A percentile compares a stretch with the other conserved stretches of the same genome.
Conservation (phyloP, 2,113 vertebrate genomes). For the Mesitornis unicolor region DNA sequence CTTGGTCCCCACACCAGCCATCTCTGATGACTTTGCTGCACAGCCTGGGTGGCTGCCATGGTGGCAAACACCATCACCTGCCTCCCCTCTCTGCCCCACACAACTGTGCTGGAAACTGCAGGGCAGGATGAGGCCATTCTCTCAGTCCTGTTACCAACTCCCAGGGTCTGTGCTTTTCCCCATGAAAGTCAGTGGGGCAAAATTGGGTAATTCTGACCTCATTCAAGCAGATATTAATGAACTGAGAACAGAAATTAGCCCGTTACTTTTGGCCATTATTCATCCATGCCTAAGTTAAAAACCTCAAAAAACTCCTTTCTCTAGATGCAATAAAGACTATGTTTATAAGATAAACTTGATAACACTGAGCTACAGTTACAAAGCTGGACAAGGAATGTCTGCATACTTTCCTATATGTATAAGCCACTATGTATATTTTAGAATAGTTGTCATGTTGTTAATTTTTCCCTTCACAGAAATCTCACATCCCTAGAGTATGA, state of each 20-base stretch:
- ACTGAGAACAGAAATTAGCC: not conserved
- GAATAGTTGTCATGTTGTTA: not conserved
- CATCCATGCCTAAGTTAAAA: not conserved
- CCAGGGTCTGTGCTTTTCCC: not conserved
- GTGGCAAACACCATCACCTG: no score
- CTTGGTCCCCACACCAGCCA: rapidly evolving
- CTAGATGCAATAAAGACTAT: not conserved
- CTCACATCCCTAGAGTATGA: not conserved
- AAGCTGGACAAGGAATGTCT: not conserved
- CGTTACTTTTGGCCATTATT: not conserved
- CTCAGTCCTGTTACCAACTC: not conserved
- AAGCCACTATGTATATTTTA: not conserved
- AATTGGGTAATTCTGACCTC: not conserved
- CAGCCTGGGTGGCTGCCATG: not conserved
- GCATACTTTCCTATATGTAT: not conserved
- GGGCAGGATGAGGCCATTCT: not conserved
- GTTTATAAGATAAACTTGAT: not conserved
- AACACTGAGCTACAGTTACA: not conserved
- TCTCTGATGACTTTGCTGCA: rapidly evolving
- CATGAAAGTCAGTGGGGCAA: not conserved
- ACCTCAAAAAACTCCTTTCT: not conserved
- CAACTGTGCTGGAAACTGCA: not conserved
- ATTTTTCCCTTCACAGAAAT: not conserved
- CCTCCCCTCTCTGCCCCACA: no score
- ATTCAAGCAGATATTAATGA: not conserved